Percentiles rank a stretch among this genome's conserved stretches.
These are phyloP conservation scores for Athrips mouffetella DNA, from an alignment of 2,888 invertebrate species.

Conservation along the genomic window DNA sequence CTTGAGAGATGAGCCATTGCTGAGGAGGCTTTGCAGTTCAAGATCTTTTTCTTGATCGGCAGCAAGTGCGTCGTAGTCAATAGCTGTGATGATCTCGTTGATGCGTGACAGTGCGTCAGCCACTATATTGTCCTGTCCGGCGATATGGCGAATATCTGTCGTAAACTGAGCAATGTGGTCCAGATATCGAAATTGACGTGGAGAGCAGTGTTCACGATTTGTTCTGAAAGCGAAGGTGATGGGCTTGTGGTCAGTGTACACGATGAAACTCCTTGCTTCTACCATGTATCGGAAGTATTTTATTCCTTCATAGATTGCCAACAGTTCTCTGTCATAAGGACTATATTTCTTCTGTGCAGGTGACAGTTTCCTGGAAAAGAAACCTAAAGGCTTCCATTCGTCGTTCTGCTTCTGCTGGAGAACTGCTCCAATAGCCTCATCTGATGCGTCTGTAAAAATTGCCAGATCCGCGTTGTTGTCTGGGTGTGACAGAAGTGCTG, in stretches of 20 bases:
- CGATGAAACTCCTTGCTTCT: slow-evolving; percentile 38
- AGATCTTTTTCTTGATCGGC: slow-evolving; percentile 21
- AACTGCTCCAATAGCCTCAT: slow-evolving; percentile 38
- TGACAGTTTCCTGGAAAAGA: slow-evolving; percentile 42
- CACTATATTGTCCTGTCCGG: slow-evolving; percentile 37
- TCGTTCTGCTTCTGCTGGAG: slow-evolving; percentile 36
- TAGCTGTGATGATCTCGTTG: slow-evolving; percentile 20
- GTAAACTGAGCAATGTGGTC: slow-evolving; percentile 44
- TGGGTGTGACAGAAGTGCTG: too few relatives aligned
- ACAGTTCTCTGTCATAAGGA: slow-evolving; percentile 46
- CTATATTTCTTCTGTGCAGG: slow-evolving; percentile 37
- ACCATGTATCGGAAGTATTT: slow-evolving; percentile 43
- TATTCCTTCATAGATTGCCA: slow-evolving; percentile 43
- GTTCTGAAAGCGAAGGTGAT: slow-evolving; percentile 37
- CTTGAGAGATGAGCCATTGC: slow-evolving; percentile 13
- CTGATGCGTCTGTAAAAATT: slow-evolving; percentile 36
- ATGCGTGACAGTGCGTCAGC: slow-evolving; percentile 42
- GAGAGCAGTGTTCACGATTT: slow-evolving; percentile 35
- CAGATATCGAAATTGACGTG: slow-evolving; percentile 40
- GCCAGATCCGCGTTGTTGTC: background rate
- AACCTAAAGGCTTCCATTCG: slow-evolving; percentile 41
- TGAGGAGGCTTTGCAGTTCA: slow-evolving; percentile 22
- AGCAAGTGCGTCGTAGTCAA: slow-evolving; percentile 22
- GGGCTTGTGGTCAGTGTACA: slow-evolving; percentile 47
- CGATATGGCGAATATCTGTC: slow-evolving; percentile 38